These are phyloP conservation scores for Tineola bisselliella DNA, from an alignment of 2,888 invertebrate species.

Conservation along the genomic window DNA sequence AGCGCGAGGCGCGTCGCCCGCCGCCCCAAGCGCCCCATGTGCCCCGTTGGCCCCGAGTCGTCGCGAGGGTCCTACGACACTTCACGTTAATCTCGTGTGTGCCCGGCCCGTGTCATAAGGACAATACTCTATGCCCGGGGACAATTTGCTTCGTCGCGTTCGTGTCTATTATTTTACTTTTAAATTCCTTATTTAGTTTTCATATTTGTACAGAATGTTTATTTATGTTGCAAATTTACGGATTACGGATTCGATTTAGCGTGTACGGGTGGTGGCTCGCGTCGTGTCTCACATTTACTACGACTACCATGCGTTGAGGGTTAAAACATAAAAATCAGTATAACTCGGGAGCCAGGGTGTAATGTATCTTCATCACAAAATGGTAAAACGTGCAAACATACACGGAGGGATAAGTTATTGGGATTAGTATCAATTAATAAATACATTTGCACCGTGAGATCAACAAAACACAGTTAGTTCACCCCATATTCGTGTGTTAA, in stretches of 20 bases:
- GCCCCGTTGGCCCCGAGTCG: slow-evolving; percentile 26
- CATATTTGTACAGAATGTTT: not conserved
- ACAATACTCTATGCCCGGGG: too few relatives aligned
- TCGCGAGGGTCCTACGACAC: slow-evolving; percentile 39
- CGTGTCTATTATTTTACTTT: too few relatives aligned
- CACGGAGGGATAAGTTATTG: not conserved
- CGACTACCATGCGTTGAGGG: slow-evolving; percentile 49
- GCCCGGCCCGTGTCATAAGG: not conserved
- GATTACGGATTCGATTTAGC: not conserved
- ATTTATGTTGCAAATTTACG: not conserved
- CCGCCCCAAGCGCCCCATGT: slow-evolving; percentile 63
- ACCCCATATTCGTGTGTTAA: not conserved
- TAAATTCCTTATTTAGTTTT: not conserved
- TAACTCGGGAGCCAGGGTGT: slow-evolving; percentile 51
- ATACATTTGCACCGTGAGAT: not conserved
- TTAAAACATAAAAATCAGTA: slow-evolving; percentile 26
- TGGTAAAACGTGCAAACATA: slow-evolving; percentile 8
- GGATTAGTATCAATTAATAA: not conserved
- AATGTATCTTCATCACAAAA: slow-evolving; percentile 22
- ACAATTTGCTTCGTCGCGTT: too few relatives aligned
- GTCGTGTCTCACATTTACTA: slow-evolving; percentile 25
- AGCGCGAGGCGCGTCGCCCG: slow-evolving; percentile 60
- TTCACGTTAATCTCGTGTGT: slow-evolving; percentile 54
- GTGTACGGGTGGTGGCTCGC: slow-evolving; percentile 41
- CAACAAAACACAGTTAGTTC: not conserved